Evolutionary conservation across 2,888 invertebrate species (phyloP), one percentile per base, ranked within the genome.

Genomic region (Thera obeliscata): DNA sequence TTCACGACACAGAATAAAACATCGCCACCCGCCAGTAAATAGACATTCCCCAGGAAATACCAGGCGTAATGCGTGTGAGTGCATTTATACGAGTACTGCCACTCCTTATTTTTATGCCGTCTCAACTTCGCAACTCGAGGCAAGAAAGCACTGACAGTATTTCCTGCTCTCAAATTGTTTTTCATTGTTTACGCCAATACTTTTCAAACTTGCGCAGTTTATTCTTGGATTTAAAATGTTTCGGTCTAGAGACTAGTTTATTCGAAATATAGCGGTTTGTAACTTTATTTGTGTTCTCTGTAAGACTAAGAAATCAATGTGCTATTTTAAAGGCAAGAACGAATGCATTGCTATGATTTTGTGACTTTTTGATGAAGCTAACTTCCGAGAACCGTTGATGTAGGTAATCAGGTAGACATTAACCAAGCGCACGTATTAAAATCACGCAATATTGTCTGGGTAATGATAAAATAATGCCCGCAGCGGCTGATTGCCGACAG

Each of bases 391-490:
- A 59, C 52, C 56, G n/a, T 61, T 41, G 36, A 6, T 60, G 38
- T 38, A 54, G 8, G 66, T 66, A 66, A 76, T 72, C 62, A 70
- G 75, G 71, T 63, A 71, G 64, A 73, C 74, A 79, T 78, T 75
- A 78, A 78, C 78, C 75, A 74, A 75, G 71, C 76, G 67, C 76
- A 77, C 59, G 80, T 82, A 82, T 81, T 85, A 81, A 84, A 84
- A 84, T 81, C 78, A 81, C 76, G 80, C 80, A 78, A 80, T 83
- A 85, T 83, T 85, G 87, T 86, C 84, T 86, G 76, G 78, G 81
- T 87, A 87, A 87, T 85, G 82, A 81, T 81, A 81, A 86, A 86
- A 84, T 87, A 85, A 87, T 87, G 83, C 81, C 81, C 82, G 81
- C 78, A 76, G 77, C 74, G 83, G 81, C 82, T 87, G 86, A 87